Percentiles rank a stretch among this genome's conserved stretches.
These are phyloP conservation scores for Hippoglossus stenolepis DNA, from an alignment of 2,113 vertebrate species.

Conservation along the genomic window DNA sequence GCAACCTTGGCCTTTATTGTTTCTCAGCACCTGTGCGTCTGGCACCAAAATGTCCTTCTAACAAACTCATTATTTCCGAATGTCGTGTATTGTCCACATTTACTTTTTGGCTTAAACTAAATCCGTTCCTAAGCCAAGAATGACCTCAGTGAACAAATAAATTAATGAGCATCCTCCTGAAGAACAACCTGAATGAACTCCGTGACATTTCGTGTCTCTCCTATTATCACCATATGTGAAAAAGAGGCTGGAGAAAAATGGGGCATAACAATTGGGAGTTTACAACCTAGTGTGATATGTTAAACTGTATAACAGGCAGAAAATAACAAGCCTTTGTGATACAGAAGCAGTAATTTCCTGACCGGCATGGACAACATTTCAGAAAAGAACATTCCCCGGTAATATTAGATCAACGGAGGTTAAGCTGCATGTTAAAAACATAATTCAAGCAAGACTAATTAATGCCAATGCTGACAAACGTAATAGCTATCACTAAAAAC, in stretches of 20 bases:
- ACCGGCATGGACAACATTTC: not conserved
- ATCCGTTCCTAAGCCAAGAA: not conserved
- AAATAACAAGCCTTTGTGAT: not conserved
- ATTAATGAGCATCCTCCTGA: not conserved
- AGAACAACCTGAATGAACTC: not conserved
- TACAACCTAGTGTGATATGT: not conserved
- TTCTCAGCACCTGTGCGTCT: not conserved
- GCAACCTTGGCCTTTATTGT: not conserved
- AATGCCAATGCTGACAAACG: not conserved
- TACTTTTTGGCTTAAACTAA: not conserved
- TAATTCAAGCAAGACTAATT: not conserved
- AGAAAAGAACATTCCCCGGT: not conserved
- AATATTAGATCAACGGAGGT: not conserved
- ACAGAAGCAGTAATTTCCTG: not conserved
- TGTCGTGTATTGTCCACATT: not conserved
- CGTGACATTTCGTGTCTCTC: not conserved
- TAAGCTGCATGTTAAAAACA: not conserved
- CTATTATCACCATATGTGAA: not conserved
- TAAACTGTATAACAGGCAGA: not conserved
- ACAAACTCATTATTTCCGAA: not conserved
- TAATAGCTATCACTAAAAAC: not conserved
- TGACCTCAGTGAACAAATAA: not conserved
- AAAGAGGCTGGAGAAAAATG: not conserved
- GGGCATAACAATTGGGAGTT: not conserved
- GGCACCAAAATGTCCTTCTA: not conserved